Percentiles rank a stretch among this genome's conserved stretches.
Conservation (phyloP, 2,797 vertebrate genomes). For the Leuciscus waleckii region DNA sequence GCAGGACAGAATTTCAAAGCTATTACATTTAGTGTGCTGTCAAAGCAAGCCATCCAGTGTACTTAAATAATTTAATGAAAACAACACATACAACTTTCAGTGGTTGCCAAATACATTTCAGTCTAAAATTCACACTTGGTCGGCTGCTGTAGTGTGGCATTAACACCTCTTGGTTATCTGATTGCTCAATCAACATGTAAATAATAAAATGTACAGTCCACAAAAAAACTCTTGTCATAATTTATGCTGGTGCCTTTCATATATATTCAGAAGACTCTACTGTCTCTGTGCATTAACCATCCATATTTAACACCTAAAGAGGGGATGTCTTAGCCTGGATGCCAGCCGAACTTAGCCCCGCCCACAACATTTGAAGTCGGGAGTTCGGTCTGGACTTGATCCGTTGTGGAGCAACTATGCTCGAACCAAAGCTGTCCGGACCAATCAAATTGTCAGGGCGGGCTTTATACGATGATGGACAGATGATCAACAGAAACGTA, state of each 20-base stretch:
- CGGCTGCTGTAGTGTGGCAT: background rate
- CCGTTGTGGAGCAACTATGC: no score
- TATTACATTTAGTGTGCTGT: background rate
- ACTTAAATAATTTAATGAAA: conserved; percentile 11
- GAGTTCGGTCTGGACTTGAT: no score
- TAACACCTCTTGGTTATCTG: background rate
- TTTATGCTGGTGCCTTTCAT: background rate
- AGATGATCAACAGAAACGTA: no score
- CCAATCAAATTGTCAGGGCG: no score
- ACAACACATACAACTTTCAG: background rate
- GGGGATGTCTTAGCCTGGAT: background rate
- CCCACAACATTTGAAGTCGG: no score
- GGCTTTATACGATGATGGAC: no score
- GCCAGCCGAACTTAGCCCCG: no score
- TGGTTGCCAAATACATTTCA: background rate
- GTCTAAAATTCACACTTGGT: background rate
- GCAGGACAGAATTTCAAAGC: background rate
- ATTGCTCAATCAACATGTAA: background rate
- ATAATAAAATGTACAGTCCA: background rate
- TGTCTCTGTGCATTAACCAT: background rate
- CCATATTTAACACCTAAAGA: background rate
- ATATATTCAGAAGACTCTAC: background rate
- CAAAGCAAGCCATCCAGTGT: background rate
- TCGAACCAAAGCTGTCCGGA: no score
- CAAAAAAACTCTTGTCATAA: background rate